Conservation (phyloP, 2,888 invertebrate species). For the Sarcophaga carnaria region DNA sequence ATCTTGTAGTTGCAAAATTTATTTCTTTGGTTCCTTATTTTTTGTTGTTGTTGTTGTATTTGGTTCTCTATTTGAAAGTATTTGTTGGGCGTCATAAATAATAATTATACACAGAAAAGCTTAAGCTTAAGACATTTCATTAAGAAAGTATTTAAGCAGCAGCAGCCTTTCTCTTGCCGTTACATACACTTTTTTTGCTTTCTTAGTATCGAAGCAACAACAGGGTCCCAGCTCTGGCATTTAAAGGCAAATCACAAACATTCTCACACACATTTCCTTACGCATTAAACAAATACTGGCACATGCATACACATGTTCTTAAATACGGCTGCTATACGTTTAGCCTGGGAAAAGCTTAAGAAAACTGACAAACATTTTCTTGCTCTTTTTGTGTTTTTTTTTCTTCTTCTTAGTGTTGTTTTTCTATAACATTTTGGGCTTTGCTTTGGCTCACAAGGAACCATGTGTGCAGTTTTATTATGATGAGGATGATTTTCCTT, state of each 20-base stretch:
- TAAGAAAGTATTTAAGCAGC: constrained; percentile 52
- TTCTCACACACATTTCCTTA: constrained; percentile 11
- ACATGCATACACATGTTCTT: constrained; percentile 44
- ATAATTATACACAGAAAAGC: constrained; percentile 68
- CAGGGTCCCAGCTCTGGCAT: constrained; percentile 53
- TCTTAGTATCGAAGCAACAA: constrained; percentile 21
- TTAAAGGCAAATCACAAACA: constrained; percentile 35
- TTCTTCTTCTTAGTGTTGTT: neutral
- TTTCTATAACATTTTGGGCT: neutral
- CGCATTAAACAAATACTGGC: constrained; percentile 53
- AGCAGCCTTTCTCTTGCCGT: constrained; percentile 26
- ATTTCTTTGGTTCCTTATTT: neutral
- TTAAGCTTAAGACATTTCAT: constrained; percentile 70
- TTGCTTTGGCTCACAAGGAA: constrained; percentile 45
- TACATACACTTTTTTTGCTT: neutral
- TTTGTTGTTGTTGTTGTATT: neutral
- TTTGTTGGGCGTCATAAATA: constrained; percentile 64
- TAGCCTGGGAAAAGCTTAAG: constrained; percentile 68
- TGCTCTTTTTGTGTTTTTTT: neutral
- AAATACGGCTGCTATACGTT: constrained; percentile 23
- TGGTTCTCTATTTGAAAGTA: neutral
- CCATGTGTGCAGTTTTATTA: constrained; percentile 69
- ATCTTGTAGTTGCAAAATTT: constrained; percentile 49
- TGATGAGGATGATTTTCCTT: constrained; percentile 42
- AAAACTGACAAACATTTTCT: constrained; percentile 67